phyloP scores from a whole-genome alignment of 2,797 vertebrate genomes.

The Nannoperca australis region DNA sequence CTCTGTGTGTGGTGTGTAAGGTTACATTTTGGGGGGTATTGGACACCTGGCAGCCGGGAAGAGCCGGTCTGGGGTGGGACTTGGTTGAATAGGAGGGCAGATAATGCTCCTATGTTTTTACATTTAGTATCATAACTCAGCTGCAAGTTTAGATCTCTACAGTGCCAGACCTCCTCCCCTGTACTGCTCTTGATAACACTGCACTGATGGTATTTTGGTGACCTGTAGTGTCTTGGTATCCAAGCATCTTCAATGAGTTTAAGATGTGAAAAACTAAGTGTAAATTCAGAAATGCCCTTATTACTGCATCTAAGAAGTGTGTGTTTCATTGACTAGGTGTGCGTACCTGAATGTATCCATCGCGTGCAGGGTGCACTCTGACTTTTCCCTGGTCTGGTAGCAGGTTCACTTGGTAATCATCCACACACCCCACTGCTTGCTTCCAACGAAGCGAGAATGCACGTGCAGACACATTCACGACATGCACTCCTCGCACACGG shows the following conservation, averaged over 20 bases:
- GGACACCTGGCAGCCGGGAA: conserved; percentile 78
- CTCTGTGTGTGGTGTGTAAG: conserved; percentile 72
- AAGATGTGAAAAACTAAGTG: neutral
- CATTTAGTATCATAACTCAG: conserved; percentile 28
- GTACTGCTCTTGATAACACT: neutral
- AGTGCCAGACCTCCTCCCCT: neutral
- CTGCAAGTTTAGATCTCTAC: neutral
- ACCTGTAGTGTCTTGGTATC: neutral
- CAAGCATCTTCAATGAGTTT: neutral
- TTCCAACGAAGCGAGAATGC: conserved; percentile 87
- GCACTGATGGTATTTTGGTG: neutral
- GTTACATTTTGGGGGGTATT: conserved; percentile 80
- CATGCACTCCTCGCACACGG: conserved; percentile 55
- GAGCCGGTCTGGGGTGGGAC: conserved; percentile 52
- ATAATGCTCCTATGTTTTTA: conserved; percentile 28
- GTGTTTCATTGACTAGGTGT: neutral
- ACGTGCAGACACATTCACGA: conserved; percentile 63
- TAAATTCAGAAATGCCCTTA: neutral
- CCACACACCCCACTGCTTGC: conserved; percentile 79
- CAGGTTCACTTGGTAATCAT: conserved; percentile 86
- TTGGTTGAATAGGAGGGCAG: conserved; percentile 56
- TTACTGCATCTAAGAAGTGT: neutral
- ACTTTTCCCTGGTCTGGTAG: conserved; percentile 86
- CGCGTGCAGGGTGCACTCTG: conserved; percentile 77
- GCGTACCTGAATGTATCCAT: conserved; percentile 80